phyloP scores from a whole-genome alignment of 2,888 invertebrate species.

The Microctonus aethiopoides region DNA sequence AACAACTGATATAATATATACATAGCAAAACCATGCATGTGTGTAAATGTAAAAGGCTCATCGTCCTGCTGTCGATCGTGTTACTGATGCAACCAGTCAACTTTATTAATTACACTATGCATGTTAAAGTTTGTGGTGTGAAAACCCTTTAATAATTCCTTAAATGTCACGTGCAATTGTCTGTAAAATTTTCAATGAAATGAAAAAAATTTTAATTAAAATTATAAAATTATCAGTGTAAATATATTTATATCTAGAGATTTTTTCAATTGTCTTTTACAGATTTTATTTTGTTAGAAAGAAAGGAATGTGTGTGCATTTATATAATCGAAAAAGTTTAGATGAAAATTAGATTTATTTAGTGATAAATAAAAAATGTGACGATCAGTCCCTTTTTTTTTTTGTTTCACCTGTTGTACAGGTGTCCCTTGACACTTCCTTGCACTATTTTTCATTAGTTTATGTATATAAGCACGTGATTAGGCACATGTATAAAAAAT shows the following conservation, averaged over 20 bases:
- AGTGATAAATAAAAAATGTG: constrained; percentile 7
- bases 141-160: neutral
- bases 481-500: constrained; percentile 20
- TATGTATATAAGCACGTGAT: constrained; percentile 10
- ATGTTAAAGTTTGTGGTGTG: neutral
- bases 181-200: constrained; percentile 11
- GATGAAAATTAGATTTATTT: neutral
- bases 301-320: too few relatives aligned
- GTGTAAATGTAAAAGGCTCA: neutral
- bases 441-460: neutral
- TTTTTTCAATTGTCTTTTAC: neutral
- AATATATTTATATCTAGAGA: neutral
- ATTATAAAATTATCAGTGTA: neutral
- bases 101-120: constrained; percentile 19
- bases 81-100: constrained; percentile 9
- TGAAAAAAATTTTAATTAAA: neutral
- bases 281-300: too few relatives aligned
- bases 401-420: constrained; percentile 21
- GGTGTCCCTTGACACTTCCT: constrained; percentile 14
- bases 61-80: constrained; percentile 26
- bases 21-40: neutral
- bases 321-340: neutral
- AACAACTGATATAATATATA: constrained; percentile 16
- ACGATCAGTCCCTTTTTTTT: neutral
- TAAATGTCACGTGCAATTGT: constrained; percentile 5